These are phyloP conservation scores for Thecophora atra DNA, from an alignment of 2,888 invertebrate genomes.

Conservation along the genomic window DNA sequence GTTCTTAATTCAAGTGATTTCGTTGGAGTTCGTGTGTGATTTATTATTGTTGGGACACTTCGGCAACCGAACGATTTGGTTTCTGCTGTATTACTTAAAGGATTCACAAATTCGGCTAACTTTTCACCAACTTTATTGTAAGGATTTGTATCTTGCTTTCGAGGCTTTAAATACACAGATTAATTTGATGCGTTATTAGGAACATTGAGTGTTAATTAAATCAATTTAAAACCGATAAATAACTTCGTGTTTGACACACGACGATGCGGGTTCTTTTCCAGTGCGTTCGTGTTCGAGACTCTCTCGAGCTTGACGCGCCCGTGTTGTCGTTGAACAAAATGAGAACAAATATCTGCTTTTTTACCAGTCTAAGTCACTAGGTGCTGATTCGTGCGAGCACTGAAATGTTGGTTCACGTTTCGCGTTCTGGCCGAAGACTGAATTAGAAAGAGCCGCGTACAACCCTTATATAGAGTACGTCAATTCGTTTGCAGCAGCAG, in stretches of 20 bases:
- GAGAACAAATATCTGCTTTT: slow-evolving; percentile 29
- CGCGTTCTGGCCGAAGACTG: slow-evolving; percentile 55
- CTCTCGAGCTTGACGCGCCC: slow-evolving; percentile 45
- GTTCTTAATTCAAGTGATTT: neutral
- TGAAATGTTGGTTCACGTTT: slow-evolving; percentile 42
- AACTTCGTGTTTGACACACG: slow-evolving; percentile 8
- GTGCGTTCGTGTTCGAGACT: slow-evolving; percentile 36
- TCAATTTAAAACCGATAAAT: slow-evolving; percentile 30
- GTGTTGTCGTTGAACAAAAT: slow-evolving; percentile 40
- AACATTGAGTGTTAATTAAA: slow-evolving; percentile 45
- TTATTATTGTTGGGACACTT: slow-evolving; percentile 6
- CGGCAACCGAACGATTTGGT: neutral
- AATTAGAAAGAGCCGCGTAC: slow-evolving; percentile 49
- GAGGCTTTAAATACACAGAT: slow-evolving; percentile 27
- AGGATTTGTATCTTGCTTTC: slow-evolving; percentile 22
- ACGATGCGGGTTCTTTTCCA: slow-evolving; percentile 26
- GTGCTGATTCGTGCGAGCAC: slow-evolving; percentile 21
- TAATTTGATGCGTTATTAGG: slow-evolving; percentile 38
- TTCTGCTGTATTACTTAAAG: neutral
- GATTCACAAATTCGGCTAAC: slow-evolving; percentile 15
- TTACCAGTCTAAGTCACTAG: slow-evolving; percentile 1
- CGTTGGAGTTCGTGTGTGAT: neutral
- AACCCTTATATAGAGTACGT: slow-evolving; percentile 55
- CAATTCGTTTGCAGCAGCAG: slow-evolving; percentile 8
- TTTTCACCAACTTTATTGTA: slow-evolving; percentile 19